phyloP scores from a whole-genome alignment of 1,140 invertebrate species.

The Euglossa dilemma region DNA sequence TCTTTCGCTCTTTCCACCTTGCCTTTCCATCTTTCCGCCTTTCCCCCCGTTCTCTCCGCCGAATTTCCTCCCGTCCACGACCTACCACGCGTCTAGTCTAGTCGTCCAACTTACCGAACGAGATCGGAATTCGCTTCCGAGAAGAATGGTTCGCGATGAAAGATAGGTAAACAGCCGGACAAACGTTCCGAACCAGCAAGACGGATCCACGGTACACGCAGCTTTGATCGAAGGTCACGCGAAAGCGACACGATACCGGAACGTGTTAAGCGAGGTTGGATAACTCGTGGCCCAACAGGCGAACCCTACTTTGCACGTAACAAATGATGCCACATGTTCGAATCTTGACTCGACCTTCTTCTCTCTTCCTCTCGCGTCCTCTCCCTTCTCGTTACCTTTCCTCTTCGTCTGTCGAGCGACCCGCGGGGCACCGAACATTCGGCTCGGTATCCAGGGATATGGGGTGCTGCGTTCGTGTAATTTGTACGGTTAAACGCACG shows the following conservation, averaged over 20 bases:
- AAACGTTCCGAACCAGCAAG: no score
- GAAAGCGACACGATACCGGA: neutral
- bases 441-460: conserved; percentile 48
- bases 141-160: no score
- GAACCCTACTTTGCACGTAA: conserved; percentile 73
- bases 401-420: conserved; percentile 18
- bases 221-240: neutral
- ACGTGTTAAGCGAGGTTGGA: conserved; percentile 58
- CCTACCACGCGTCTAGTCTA: no score
- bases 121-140: no score
- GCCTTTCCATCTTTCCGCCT: neutral
- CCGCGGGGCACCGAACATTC: conserved; percentile 61
- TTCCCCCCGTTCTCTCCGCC: neutral
- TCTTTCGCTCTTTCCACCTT: conserved; percentile 19
- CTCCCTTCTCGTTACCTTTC: neutral
- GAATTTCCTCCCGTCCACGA: no score
- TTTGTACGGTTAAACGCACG: conserved; percentile 68
- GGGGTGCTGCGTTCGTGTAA: conserved; percentile 60
- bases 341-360: conserved; percentile 72
- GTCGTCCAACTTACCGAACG: no score
- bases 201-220: neutral
- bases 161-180: no score
- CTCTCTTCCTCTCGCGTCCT: conserved; percentile 2
- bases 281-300: conserved; percentile 55
- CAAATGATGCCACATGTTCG: conserved; percentile 83